Base-by-base conservation (phyloP, 2,888 invertebrate species). In the Caenorhabditis japonica region DNA sequence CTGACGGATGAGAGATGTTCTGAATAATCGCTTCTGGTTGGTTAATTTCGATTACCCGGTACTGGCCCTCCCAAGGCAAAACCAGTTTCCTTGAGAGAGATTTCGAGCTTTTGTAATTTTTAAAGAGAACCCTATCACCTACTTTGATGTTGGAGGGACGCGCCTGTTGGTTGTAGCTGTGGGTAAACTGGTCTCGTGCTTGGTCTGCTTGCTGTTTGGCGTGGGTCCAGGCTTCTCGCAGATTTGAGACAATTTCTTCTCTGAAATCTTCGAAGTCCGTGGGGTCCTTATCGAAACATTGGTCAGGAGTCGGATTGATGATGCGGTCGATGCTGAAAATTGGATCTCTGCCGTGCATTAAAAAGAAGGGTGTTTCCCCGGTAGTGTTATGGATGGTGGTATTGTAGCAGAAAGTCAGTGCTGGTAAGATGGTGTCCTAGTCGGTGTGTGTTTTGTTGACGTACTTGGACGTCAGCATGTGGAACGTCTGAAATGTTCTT, bases 281-380 rank as follows among this genome's bases (percentile, higher is more conserved):
- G 19, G 3, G 38, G 19, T 4, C 19, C 39, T 12, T 5, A 2
- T 19, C 41, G 10, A 41, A 15, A 17, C 10, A 17, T 17, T 41
- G 17, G 7, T 2, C 15, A 3, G 34, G 19, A 49, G 15, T 19
- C 13, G 73, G 69, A 5, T 76, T 34, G 0, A 79, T 10, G 3
- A 76, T 41, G 4, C 27, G 30, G n/a, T 73, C 76, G 0, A 79
- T 60, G 1, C 38, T 21, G 10, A 79, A 73, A 3, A 51, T 33
- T 0, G 79, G 64, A 15, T 79, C 69, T 5, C 74, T 23, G 0
- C 78, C 78, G 51, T 49, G 60, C 33, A 76, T 51, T 4, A 76
- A 15, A 34, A 74, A 73, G 19, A 60, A 76, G 0, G 78, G 79
- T 0, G 66, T 53, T 30, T 76, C 73, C 4, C 43, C 41, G 4